phyloP scores from a whole-genome alignment of 2,888 invertebrate species.

The Dione vanillae region DNA sequence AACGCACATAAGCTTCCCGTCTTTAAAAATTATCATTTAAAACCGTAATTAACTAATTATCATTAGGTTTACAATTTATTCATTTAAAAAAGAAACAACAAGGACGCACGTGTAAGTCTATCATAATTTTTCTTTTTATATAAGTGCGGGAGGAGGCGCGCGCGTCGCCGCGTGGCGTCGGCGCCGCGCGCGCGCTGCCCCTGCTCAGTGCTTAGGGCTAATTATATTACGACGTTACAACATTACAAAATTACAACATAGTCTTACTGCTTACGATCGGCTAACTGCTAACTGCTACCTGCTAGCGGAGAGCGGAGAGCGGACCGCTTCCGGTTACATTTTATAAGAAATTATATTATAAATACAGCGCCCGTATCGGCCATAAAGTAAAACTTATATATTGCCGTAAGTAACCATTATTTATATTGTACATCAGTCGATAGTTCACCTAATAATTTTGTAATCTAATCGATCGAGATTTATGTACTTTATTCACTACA shows the following conservation, averaged over 20 bases:
- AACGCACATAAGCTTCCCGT: conserved; percentile 80
- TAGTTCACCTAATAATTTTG: conserved; percentile 79
- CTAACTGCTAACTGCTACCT: conserved; percentile 54
- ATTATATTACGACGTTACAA: conserved; percentile 57
- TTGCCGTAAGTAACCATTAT: conserved; percentile 81
- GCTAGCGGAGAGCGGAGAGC: too few species aligned
- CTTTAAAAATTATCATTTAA: conserved; percentile 83
- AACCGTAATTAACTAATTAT: conserved; percentile 86
- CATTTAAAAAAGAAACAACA: conserved; percentile 70
- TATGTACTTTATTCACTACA: conserved; percentile 82
- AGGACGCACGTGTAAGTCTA: conserved; percentile 82
- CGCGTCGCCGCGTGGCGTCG: conserved; percentile 45
- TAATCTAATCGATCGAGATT: conserved; percentile 80
- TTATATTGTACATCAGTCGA: conserved; percentile 84
- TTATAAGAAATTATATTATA: conserved; percentile 79
- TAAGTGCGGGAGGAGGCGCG: conserved; percentile 58
- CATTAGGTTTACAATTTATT: conserved; percentile 77
- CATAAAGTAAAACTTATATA: conserved; percentile 79
- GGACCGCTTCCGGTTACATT: conserved; percentile 63
- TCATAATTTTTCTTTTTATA: conserved; percentile 84
- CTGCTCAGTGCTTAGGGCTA: conserved; percentile 66
- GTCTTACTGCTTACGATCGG: conserved; percentile 80
- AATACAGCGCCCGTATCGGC: conserved; percentile 66
- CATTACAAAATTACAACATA: conserved; percentile 71
- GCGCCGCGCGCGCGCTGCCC: conserved; percentile 53